phyloP scores from a whole-genome alignment of 2,797 vertebrate genomes.

The Agapornis canus region DNA sequence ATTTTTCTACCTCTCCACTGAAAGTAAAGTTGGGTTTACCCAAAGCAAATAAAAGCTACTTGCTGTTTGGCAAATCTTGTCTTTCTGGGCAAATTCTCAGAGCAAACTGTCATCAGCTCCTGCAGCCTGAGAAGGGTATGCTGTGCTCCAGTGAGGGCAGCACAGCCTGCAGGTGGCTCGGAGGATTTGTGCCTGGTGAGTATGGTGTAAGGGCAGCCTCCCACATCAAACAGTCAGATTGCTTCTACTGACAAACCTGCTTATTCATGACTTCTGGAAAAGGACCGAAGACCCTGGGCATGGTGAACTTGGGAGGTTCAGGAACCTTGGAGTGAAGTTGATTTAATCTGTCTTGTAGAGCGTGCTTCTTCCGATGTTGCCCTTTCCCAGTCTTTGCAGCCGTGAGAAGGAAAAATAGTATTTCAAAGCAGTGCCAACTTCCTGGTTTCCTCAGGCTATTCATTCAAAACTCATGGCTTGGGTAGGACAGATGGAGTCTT shows the following conservation, averaged over 20 bases:
- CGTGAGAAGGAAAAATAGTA: not conserved
- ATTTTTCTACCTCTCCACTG: not conserved
- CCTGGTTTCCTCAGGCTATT: not conserved
- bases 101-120: not conserved
- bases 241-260: not conserved
- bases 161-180: not conserved
- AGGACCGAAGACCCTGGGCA: not conserved
- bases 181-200: not conserved
- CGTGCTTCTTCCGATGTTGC: accelerated
- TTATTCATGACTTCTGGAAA: not conserved
- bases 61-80: not conserved
- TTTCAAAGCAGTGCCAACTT: not conserved
- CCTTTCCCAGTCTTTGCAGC: not conserved
- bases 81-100: not conserved
- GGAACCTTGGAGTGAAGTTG: not conserved
- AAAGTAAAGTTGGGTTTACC: not conserved
- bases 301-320: not conserved
- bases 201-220: not conserved
- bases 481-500: not conserved
- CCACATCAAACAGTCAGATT: not conserved
- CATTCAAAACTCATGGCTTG: not conserved
- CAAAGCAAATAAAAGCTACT: not conserved
- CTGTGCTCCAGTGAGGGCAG: not conserved
- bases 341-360: not conserved
- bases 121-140: not conserved